phyloP scores from a whole-genome alignment of 2,888 invertebrate species.

The Pheosia gnoma region DNA sequence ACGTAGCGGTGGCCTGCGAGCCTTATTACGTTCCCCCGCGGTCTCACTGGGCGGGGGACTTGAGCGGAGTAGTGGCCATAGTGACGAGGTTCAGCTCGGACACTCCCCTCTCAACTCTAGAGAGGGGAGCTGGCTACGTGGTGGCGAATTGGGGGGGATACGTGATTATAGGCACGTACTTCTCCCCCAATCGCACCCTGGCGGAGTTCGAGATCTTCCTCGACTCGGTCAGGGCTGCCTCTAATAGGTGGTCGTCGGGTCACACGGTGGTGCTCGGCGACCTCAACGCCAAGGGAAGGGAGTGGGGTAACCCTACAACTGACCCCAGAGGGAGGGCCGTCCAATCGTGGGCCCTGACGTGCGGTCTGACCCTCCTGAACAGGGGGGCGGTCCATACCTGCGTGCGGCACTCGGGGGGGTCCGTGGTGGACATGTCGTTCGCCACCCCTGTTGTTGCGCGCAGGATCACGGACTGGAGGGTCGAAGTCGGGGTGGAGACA shows the following conservation, averaged over 20 bases:
- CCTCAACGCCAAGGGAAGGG: conserved; percentile 27
- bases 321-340: not conserved
- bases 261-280: conserved; percentile 16
- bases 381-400: not conserved
- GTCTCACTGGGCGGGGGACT: conserved; percentile 3
- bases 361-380: not conserved
- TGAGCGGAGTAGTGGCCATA: conserved; percentile 3
- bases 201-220: conserved; percentile 28
- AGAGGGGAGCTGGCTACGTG: conserved; percentile 20
- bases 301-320: conserved; percentile 22
- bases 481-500: not conserved
- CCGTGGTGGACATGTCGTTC: not conserved
- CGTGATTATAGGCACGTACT: conserved; percentile 23
- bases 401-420: not conserved
- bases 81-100: conserved; percentile 7
- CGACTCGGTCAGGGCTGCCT: conserved; percentile 2
- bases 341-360: not conserved
- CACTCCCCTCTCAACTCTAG: conserved; percentile 5
- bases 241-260: not conserved
- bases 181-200: conserved; percentile 27
- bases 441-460: not conserved
- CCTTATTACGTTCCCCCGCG: conserved; percentile 6
- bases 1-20: conserved; percentile 10
- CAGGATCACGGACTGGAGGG: not conserved
- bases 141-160: conserved; percentile 8